Evolutionary conservation across 2,888 invertebrate species (phyloP).

Genomic region (Lithosia quadra): DNA sequence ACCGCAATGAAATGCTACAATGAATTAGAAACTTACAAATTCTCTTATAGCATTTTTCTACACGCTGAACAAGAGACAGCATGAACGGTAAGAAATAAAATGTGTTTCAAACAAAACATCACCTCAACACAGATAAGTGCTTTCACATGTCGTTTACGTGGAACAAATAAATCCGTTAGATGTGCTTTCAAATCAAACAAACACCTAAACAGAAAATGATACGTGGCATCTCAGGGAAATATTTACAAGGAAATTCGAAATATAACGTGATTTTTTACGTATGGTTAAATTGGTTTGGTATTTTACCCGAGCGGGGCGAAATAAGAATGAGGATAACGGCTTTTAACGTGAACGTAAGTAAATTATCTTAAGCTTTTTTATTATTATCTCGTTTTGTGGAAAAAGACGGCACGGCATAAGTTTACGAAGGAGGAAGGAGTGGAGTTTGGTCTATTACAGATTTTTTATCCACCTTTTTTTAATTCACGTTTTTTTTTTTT

Average conservation of each 20-base stretch:
- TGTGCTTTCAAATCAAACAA: conserved; percentile 51
- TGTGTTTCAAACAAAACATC: conserved; percentile 39
- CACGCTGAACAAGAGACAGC: conserved; percentile 19
- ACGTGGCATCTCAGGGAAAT: conserved; percentile 25
- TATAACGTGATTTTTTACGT: conserved; percentile 19
- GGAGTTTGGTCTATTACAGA: conserved; percentile 2
- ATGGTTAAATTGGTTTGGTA: conserved; percentile 10
- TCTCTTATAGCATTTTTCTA: conserved; percentile 20
- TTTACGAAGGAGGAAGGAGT: neutral
- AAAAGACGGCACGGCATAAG: neutral
- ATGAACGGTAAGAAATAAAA: conserved; percentile 35
- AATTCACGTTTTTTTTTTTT: too few relatives aligned
- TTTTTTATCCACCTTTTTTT: neutral
- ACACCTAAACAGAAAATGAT: conserved; percentile 34
- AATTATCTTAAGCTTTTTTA: conserved; percentile 8
- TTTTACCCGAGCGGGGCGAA: neutral
- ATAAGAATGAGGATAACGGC: conserved; percentile 3
- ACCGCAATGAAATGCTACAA: neutral
- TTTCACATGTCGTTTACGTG: conserved; percentile 53
- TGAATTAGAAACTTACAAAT: conserved; percentile 1
- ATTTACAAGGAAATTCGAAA: conserved; percentile 23
- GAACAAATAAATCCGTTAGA: conserved; percentile 50
- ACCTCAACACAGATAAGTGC: conserved; percentile 50
- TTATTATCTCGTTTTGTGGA: conserved; percentile 3
- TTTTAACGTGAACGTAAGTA: conserved; percentile 7